Conservation (phyloP, 2,113 vertebrate species). For the Zeus faber region DNA sequence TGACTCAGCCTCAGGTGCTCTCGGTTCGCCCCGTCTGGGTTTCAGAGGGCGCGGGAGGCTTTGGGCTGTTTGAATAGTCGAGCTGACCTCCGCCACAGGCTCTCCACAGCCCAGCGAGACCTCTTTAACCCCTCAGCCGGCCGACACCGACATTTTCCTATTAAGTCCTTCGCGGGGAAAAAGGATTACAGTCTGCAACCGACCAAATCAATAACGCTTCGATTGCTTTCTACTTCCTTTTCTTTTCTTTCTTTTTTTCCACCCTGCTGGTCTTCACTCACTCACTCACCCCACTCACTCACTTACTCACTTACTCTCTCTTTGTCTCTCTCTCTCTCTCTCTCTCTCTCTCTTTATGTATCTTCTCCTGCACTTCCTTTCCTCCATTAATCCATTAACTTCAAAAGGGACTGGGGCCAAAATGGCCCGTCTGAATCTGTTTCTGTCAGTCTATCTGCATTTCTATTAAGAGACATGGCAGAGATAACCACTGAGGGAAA, state of each 20-base stretch:
- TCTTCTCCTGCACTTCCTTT: not conserved
- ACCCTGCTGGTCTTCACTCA: too few relatives aligned
- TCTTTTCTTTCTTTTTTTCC: too few relatives aligned
- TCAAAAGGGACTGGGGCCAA: not conserved
- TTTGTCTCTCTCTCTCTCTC: not conserved
- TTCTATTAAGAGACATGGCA: not conserved
- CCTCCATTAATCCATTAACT: not conserved
- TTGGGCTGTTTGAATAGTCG: conserved; percentile 35
- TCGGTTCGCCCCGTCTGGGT: conserved; percentile 12
- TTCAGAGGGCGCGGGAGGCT: conserved; percentile 14
- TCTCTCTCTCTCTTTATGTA: conserved; percentile 3
- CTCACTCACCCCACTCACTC: too few relatives aligned
- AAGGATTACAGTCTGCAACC: conserved; percentile 36
- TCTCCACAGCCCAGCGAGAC: conserved; percentile 7
- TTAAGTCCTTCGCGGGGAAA: conserved; percentile 27
- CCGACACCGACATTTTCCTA: conserved; percentile 32
- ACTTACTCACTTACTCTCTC: too few relatives aligned
- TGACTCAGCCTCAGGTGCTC: conserved; percentile 43
- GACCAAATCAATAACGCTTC: conserved; percentile 42
- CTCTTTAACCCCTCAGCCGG: conserved; percentile 17
- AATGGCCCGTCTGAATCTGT: not conserved
- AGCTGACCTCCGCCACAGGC: conserved; percentile 14
- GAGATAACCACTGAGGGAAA: too few relatives aligned
- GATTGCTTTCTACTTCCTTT: conserved; percentile 31
- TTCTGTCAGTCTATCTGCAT: not conserved